Evolutionary conservation across 1,140 invertebrate genomes (phyloP).

Genomic region (Venustaconcha ellipsiformis): DNA sequence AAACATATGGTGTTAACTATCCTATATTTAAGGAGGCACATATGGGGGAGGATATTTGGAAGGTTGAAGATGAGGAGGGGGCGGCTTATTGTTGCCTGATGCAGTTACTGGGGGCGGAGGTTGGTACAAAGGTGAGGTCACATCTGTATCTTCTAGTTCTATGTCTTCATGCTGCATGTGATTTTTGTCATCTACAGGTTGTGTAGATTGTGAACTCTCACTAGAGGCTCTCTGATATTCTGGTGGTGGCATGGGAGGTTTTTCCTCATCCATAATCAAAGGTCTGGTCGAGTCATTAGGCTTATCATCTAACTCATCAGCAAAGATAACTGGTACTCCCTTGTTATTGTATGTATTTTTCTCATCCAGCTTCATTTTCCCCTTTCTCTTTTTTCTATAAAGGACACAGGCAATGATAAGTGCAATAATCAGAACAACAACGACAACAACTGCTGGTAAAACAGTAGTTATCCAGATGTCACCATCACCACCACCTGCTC

Average conservation of each 20-base stretch:
- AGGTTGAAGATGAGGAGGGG: constrained; percentile 55
- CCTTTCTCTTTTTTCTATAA: constrained; percentile 85
- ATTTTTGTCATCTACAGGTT: constrained; percentile 62
- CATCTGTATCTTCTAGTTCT: constrained; percentile 60
- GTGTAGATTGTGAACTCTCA: constrained; percentile 67
- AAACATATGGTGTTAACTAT: too few relatives aligned
- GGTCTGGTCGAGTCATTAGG: constrained; percentile 87
- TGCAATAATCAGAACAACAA: constrained; percentile 88
- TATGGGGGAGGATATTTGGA: constrained; percentile 57
- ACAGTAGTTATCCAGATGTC: constrained; percentile 92
- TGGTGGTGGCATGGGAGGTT: constrained; percentile 85
- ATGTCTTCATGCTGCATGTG: constrained; percentile 58
- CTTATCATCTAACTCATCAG: constrained; percentile 92
- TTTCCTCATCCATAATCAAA: constrained; percentile 92
- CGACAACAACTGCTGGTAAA: constrained; percentile 89
- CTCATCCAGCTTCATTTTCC: constrained; percentile 81
- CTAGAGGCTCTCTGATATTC: constrained; percentile 77
- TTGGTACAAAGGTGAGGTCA: constrained; percentile 75
- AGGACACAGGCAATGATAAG: constrained; percentile 89
- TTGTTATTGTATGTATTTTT: constrained; percentile 82
- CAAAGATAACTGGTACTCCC: constrained; percentile 93
- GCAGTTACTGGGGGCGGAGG: constrained; percentile 85
- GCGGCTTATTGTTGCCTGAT: constrained; percentile 68
- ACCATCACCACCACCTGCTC: constrained; percentile 68
- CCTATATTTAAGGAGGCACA: constrained; percentile 53